Evolutionary conservation across 1,140 invertebrate species (phyloP).

Genomic region (Diploscapter pachys): DNA sequence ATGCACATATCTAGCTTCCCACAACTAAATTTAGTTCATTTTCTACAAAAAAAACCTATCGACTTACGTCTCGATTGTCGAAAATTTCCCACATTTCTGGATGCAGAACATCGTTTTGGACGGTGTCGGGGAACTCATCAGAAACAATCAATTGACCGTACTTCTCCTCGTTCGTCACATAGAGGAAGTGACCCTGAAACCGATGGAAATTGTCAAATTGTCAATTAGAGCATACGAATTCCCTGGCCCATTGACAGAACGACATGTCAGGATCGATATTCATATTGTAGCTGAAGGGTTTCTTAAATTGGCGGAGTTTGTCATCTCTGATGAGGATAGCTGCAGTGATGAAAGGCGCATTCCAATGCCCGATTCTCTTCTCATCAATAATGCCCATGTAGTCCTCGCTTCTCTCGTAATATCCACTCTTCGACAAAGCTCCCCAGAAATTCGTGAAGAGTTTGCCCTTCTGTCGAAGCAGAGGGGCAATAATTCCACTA

Average conservation of each 20-base stretch:
- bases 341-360: conserved; percentile 74
- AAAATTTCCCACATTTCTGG: conserved; percentile 88
- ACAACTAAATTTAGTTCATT: conserved; percentile 67
- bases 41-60: conserved; percentile 28
- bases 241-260: conserved; percentile 72
- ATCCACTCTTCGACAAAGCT: conserved; percentile 69
- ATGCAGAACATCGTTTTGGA: conserved; percentile 68
- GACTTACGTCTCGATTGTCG: conserved; percentile 71
- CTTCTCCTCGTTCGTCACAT: conserved; percentile 76
- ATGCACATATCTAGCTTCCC: conserved; percentile 81
- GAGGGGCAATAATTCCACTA: conserved; percentile 53
- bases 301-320: conserved; percentile 43
- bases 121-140: conserved; percentile 69
- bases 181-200: conserved; percentile 79
- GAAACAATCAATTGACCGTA: conserved; percentile 84
- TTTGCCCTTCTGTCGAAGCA: conserved; percentile 48
- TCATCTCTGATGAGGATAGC: conserved; percentile 72
- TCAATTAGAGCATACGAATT: conserved; percentile 43
- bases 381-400: conserved; percentile 89
- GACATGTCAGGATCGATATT: conserved; percentile 83
- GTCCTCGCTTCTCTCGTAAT: conserved; percentile 77
- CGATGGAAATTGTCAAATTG: too few relatives aligned
- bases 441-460: conserved; percentile 93
- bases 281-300: conserved; percentile 44
- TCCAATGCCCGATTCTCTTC: conserved; percentile 27